Percentiles rank a stretch among this genome's conserved stretches.
These are phyloP conservation scores for Catharus ustulatus DNA, from an alignment of 2,797 vertebrate species.

Conservation along the genomic window DNA sequence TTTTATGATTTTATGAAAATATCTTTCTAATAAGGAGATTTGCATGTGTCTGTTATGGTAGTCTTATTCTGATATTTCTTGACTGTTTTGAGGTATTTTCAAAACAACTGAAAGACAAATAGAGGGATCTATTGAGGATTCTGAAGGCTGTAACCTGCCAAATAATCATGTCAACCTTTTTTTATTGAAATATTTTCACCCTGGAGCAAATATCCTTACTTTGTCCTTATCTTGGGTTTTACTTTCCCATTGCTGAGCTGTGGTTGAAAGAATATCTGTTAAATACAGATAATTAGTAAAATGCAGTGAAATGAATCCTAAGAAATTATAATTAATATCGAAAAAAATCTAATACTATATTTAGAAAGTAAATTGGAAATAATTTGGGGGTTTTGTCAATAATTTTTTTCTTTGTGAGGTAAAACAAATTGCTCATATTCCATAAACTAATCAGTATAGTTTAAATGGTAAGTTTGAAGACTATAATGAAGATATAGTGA, in stretches of 20 bases:
- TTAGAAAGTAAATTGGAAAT: slow-evolving; percentile 56
- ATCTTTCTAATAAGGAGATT: neutral
- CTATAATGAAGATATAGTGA: slow-evolving; percentile 31
- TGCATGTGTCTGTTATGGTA: neutral
- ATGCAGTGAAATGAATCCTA: slow-evolving; percentile 50
- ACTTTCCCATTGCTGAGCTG: slow-evolving; percentile 16
- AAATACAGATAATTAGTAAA: slow-evolving; percentile 38
- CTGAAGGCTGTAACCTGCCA: neutral
- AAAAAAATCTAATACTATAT: slow-evolving; percentile 33
- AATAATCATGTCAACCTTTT: slow-evolving; percentile 28
- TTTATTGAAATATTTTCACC: slow-evolving; percentile 34
- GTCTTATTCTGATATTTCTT: neutral
- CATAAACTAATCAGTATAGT: slow-evolving; percentile 52
- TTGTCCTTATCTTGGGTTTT: slow-evolving; percentile 21
- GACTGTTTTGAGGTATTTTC: neutral
- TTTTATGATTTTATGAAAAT: neutral
- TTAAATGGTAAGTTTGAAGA: slow-evolving; percentile 59
- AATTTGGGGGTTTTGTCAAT: neutral
- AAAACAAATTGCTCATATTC: slow-evolving; percentile 47
- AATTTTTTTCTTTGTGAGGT: slow-evolving; percentile 45
- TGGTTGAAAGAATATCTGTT: slow-evolving; percentile 43
- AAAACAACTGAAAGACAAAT: neutral
- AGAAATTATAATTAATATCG: slow-evolving; percentile 35
- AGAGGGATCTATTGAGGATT: neutral
- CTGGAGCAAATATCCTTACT: slow-evolving; percentile 32